phyloP scores from a whole-genome alignment of 1,140 invertebrate species.

The Megalopta genalis region DNA sequence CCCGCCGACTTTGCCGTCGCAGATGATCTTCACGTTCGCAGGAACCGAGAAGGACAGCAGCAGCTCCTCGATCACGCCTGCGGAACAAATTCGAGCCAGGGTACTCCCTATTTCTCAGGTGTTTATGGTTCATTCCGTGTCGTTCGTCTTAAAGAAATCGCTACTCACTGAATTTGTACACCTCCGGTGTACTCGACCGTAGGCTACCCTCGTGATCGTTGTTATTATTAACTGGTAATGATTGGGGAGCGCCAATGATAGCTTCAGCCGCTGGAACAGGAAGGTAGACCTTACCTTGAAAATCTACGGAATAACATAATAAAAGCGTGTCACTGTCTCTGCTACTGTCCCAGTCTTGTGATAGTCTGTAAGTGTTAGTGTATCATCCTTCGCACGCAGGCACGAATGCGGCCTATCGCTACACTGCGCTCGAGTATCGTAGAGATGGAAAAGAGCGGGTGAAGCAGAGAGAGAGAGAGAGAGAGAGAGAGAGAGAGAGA shows the following conservation, averaged over 20 bases:
- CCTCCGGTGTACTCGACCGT: constrained; percentile 73
- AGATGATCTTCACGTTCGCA: constrained; percentile 88
- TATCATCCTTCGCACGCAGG: constrained; percentile 1
- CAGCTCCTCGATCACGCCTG: constrained; percentile 85
- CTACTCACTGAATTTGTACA: constrained; percentile 72
- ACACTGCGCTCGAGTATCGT: neutral
- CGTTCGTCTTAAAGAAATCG: too few relatives aligned
- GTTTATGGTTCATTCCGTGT: too few relatives aligned
- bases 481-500: neutral
- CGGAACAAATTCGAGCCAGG: constrained; percentile 17
- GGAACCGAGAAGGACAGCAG: constrained; percentile 89
- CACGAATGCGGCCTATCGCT: neutral
- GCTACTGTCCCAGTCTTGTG: constrained; percentile 51
- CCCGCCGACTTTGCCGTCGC: constrained; percentile 87
- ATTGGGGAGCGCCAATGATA: constrained; percentile 55
- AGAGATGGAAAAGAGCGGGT: too few relatives aligned
- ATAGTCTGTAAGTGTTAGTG: constrained; percentile 53
- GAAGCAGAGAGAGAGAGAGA: neutral
- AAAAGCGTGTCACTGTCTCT: constrained; percentile 60
- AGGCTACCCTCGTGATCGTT: constrained; percentile 83
- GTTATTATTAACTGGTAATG: constrained; percentile 79
- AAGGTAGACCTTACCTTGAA: constrained; percentile 75
- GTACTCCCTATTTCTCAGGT: too few relatives aligned
- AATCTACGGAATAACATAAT: constrained; percentile 69
- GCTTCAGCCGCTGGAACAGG: constrained; percentile 75